phyloP scores from a whole-genome alignment of 2,888 invertebrate genomes.

The Lochmaea crataegi region DNA sequence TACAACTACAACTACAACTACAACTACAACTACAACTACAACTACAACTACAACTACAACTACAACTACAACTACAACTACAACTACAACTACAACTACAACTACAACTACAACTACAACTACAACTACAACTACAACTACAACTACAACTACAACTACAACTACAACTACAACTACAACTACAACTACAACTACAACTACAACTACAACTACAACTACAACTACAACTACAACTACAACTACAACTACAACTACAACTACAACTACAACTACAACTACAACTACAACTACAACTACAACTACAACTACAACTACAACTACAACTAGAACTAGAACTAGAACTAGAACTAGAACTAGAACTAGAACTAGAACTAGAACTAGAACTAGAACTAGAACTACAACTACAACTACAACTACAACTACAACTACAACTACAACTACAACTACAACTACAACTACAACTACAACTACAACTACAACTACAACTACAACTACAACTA shows the following conservation, averaged over 20 bases:
- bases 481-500: constrained; percentile 42
- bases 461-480: constrained; percentile 9
- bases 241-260: neutral
- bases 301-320: constrained; percentile 30
- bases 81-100: constrained; percentile 40
- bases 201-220: constrained; percentile 17
- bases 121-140: constrained; percentile 23
- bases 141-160: constrained; percentile 33
- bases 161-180: constrained; percentile 29
- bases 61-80: constrained; percentile 24
- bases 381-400: constrained; percentile 19
- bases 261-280: neutral
- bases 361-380: constrained; percentile 37
- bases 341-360: constrained; percentile 38
- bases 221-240: constrained; percentile 9
- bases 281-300: constrained; percentile 36
- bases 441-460: neutral
- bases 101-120: constrained; percentile 35
- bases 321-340: constrained; percentile 21
- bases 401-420: constrained; percentile 34
- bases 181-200: constrained; percentile 36
- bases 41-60: constrained; percentile 28
- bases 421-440: neutral
- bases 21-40: constrained; percentile 38
- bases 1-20: neutral